These are phyloP conservation scores for Sebastes itinus DNA, from an alignment of 2,797 vertebrate genomes.

Conservation along the genomic window DNA sequence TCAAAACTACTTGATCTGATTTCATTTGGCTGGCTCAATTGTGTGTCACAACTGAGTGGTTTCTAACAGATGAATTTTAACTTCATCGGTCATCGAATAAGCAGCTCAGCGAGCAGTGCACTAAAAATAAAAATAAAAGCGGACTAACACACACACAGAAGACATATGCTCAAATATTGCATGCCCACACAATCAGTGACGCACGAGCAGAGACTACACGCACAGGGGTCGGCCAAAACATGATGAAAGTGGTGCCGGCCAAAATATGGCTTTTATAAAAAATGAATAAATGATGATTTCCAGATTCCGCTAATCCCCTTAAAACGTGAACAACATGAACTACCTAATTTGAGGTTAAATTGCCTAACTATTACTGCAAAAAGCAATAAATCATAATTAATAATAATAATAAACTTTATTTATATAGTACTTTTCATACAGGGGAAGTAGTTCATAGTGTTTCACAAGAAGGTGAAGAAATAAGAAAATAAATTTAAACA, in stretches of 20 bases:
- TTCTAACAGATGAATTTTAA: not conserved
- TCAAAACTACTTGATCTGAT: not conserved
- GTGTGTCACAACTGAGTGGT: not conserved
- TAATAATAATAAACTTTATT: no score
- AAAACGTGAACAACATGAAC: conserved; percentile 2
- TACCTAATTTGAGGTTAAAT: not conserved
- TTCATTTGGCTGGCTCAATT: not conserved
- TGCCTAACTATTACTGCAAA: not conserved
- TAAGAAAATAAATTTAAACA: no score
- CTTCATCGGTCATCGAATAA: not conserved
- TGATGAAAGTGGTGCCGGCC: not conserved
- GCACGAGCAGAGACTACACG: not conserved
- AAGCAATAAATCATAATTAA: not conserved
- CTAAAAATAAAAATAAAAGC: not conserved
- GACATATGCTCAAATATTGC: not conserved
- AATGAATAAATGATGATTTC: conserved; percentile 32
- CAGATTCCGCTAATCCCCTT: conserved; percentile 3
- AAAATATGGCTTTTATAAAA: conserved; percentile 3
- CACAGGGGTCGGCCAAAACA: not conserved
- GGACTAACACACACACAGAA: not conserved
- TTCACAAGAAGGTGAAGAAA: no score
- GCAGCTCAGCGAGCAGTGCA: not conserved
- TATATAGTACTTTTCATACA: no score
- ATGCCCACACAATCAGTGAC: not conserved
- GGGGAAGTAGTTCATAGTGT: not conserved